A percentile compares a stretch with the other conserved stretches of the same genome.
Evolutionary conservation across 1,140 invertebrate species (phyloP).

Genomic region (Heliothis virescens): DNA sequence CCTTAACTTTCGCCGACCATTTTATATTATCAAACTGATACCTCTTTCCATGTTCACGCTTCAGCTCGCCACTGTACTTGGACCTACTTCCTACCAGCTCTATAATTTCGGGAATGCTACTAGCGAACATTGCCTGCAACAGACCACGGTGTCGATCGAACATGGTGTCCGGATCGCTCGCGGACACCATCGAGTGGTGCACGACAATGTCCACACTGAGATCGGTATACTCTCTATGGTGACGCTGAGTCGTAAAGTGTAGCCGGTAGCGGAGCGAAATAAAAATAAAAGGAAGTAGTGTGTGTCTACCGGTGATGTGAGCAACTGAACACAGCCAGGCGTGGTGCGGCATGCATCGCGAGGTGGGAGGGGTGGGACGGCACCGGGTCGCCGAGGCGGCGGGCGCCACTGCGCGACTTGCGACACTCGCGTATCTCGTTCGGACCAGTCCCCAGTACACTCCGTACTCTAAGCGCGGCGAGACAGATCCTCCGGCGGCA

Average conservation of each 20-base stretch:
- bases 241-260: slow-evolving; percentile 77
- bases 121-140: slow-evolving; percentile 98
- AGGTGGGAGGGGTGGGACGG: slow-evolving; percentile 77
- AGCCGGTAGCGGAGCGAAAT: slow-evolving; percentile 84
- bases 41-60: slow-evolving; percentile 99
- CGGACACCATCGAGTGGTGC: slow-evolving; percentile 84
- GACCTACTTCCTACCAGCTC: slow-evolving; percentile 99
- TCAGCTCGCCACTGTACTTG: slow-evolving; percentile 99
- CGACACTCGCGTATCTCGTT: slow-evolving; percentile 59
- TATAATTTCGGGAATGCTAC: slow-evolving; percentile 99
- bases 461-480: slow-evolving; percentile 61
- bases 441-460: slow-evolving; percentile 69
- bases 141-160: slow-evolving; percentile 85
- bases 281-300: slow-evolving; percentile 83
- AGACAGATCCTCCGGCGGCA: slow-evolving; percentile 78
- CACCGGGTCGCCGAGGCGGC: slow-evolving; percentile 58
- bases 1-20: slow-evolving; percentile 76
- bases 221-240: slow-evolving; percentile 79
- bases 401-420: slow-evolving; percentile 58
- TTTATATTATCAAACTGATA: slow-evolving; percentile 95
- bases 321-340: slow-evolving; percentile 86
- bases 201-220: slow-evolving; percentile 83
- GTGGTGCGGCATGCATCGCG: slow-evolving; percentile 84
- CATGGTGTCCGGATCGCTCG: slow-evolving; percentile 67
- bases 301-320: slow-evolving; percentile 86